phyloP scores from a whole-genome alignment of 2,113 vertebrate genomes.

The Vidua chalybeata region DNA sequence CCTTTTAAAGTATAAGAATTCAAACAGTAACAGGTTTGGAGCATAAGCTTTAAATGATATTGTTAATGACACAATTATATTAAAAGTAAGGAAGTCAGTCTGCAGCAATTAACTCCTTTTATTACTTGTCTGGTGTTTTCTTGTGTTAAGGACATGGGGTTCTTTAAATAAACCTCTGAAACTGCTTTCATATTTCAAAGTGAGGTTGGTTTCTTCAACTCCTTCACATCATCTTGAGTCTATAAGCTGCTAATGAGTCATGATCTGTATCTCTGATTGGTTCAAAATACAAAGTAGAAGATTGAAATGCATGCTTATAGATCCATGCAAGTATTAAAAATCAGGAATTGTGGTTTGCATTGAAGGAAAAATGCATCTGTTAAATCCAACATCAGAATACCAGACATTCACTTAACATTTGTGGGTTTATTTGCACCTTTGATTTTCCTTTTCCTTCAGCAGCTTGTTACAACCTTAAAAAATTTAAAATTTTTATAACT shows the following conservation, averaged over 20 bases:
- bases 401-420: conserved; percentile 14
- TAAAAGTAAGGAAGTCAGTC: neutral
- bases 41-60: neutral
- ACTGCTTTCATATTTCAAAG: neutral
- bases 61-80: neutral
- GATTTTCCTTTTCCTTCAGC: conserved; percentile 42
- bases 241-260: rapidly evolving
- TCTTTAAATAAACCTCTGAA: neutral
- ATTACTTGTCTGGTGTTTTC: neutral
- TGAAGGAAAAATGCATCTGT: neutral
- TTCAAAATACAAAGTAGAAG: neutral
- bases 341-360: neutral
- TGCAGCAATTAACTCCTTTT: neutral
- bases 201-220: neutral
- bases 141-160: neutral
- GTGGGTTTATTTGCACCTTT: conserved; percentile 44
- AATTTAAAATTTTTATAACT: neutral
- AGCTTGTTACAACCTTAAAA: conserved; percentile 37
- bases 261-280: neutral
- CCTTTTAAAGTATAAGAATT: neutral
- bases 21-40: neutral
- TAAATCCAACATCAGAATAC: neutral
- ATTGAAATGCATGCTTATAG: neutral
- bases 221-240: neutral
- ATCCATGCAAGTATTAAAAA: neutral